phyloP scores from a whole-genome alignment of 1,140 invertebrate species.

The Lasaia peninsularis region DNA sequence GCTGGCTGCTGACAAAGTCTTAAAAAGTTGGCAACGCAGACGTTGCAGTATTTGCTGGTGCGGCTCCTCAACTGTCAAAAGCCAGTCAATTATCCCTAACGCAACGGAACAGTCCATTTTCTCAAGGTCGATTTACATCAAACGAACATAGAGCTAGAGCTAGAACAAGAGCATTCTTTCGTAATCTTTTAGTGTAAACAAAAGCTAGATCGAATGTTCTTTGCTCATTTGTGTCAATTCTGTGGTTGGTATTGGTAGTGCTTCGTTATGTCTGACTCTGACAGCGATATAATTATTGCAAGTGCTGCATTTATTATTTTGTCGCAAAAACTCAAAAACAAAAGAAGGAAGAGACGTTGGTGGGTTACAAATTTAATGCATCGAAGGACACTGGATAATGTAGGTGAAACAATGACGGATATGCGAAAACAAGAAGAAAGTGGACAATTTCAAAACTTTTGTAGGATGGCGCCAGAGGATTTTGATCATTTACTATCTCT shows the following conservation, averaged over 20 bases:
- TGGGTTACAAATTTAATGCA: slow-evolving; percentile 26
- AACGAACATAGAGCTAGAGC: slow-evolving; percentile 23
- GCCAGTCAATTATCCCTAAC: too few relatives aligned
- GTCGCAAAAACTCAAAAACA: slow-evolving; percentile 23
- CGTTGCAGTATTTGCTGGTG: too few relatives aligned
- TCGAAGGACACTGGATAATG: slow-evolving; percentile 23
- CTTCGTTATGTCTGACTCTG: slow-evolving; percentile 28
- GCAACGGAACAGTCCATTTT: too few relatives aligned
- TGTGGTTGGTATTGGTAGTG: slow-evolving; percentile 25
- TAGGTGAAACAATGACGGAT: slow-evolving; percentile 17
- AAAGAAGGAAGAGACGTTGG: slow-evolving; percentile 23
- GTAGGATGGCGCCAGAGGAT: slow-evolving; percentile 25
- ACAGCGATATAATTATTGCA: slow-evolving; percentile 24
- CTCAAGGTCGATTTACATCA: slow-evolving; percentile 14
- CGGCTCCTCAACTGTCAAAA: too few relatives aligned
- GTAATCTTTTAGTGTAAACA: slow-evolving; percentile 25
- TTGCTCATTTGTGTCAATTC: slow-evolving; percentile 26
- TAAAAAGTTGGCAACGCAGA: too few relatives aligned
- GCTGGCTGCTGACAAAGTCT: too few relatives aligned
- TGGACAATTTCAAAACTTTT: slow-evolving; percentile 14
- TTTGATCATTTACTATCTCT: slow-evolving; percentile 33
- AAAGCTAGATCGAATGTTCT: slow-evolving; percentile 25
- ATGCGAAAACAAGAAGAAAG: slow-evolving; percentile 20
- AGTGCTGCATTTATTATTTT: slow-evolving; percentile 6
- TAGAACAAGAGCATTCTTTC: slow-evolving; percentile 24